Conservation (phyloP, 1,140 invertebrate species). For the Procambarus clarkii region DNA sequence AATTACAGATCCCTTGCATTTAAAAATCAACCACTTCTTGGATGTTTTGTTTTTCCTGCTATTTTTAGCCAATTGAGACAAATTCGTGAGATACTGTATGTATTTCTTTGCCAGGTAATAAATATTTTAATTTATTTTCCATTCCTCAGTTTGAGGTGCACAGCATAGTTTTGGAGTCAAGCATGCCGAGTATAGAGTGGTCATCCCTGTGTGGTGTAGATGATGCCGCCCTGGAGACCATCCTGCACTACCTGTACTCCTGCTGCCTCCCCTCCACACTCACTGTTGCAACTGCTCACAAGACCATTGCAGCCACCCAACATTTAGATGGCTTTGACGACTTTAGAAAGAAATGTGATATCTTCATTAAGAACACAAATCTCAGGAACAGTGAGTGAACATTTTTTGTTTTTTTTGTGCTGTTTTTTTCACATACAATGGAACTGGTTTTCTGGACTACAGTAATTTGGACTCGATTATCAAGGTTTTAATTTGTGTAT, state of each 20-base stretch:
- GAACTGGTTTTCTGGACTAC: too few species aligned
- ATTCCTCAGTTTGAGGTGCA: constrained; percentile 80
- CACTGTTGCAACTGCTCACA: constrained; percentile 79
- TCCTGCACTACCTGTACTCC: constrained; percentile 82
- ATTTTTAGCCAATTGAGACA: too few species aligned
- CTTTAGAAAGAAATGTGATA: constrained; percentile 79
- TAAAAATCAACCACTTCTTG: too few species aligned
- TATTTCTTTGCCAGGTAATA: too few species aligned
- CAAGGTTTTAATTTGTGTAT: too few species aligned
- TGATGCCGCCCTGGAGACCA: constrained; percentile 79
- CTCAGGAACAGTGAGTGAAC: constrained; percentile 80
- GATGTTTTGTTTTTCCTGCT: too few species aligned
- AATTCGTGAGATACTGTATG: too few species aligned
- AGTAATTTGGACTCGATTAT: too few species aligned
- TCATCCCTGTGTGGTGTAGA: constrained; percentile 78
- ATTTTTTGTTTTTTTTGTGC: background rate
- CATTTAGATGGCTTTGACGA: constrained; percentile 78
- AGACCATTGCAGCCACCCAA: constrained; percentile 78
- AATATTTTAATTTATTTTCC: background rate
- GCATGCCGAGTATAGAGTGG: constrained; percentile 80
- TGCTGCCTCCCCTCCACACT: constrained; percentile 80
- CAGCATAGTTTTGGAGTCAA: constrained; percentile 79
- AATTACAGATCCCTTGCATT: too few species aligned
- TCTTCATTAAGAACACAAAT: constrained; percentile 81
- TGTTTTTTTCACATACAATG: background rate